Conservation (phyloP, 2,113 vertebrate genomes). For the Myodes glareolus region DNA sequence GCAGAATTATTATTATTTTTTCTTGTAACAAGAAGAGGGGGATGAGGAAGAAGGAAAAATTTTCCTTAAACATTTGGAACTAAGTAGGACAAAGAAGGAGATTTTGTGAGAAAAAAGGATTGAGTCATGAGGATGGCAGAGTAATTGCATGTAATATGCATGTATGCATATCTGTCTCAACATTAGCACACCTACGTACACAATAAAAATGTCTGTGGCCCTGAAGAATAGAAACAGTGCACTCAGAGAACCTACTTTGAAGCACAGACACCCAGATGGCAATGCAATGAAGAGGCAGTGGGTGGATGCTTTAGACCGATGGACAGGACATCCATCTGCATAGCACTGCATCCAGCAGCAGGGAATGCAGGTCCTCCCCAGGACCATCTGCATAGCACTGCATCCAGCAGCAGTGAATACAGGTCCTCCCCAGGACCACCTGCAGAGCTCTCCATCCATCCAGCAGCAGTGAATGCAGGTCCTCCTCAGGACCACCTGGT, state of each 20-base stretch:
- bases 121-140: not conserved
- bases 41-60: not conserved
- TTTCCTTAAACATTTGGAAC: not conserved
- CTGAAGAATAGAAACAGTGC: not conserved
- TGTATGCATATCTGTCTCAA: not conserved
- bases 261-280: too few relatives aligned
- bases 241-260: not conserved
- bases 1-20: not conserved
- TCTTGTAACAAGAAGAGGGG: not conserved
- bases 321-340: not conserved
- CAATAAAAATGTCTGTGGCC: not conserved
- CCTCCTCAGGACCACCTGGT: not conserved
- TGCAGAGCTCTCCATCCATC: too few relatives aligned
- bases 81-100: not conserved
- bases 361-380: too few relatives aligned
- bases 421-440: rapidly evolving
- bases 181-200: not conserved
- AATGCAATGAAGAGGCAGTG: not conserved
- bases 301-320: not conserved
- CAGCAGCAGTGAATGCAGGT: too few relatives aligned
- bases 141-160: too few relatives aligned
- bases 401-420: too few relatives aligned
- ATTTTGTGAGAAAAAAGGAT: not conserved
- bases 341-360: too few relatives aligned
- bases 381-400: rapidly evolving